Conservation (phyloP, 2,888 invertebrate species). For the Eupithecia subumbrata region DNA sequence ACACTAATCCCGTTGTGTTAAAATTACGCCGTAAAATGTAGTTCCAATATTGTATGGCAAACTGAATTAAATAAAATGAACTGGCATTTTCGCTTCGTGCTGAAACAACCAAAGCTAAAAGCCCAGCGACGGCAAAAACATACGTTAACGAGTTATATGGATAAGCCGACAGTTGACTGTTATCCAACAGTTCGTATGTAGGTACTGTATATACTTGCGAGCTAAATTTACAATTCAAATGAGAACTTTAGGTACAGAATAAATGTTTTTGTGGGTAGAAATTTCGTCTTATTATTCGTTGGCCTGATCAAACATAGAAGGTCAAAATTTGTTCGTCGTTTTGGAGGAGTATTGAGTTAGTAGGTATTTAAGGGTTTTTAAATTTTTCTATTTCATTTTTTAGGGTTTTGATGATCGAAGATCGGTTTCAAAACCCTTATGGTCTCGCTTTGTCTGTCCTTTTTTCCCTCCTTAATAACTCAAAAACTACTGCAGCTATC, state of each 20-base stretch:
- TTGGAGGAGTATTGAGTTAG: too few relatives aligned
- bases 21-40: not conserved
- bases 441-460: too few relatives aligned
- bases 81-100: slow-evolving; percentile 3
- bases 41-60: not conserved
- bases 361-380: too few relatives aligned
- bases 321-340: not conserved
- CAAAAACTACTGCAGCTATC: too few relatives aligned
- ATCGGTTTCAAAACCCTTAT: too few relatives aligned
- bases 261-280: not conserved
- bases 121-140: slow-evolving; percentile 5
- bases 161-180: slow-evolving; percentile 21
- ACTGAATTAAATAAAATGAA: slow-evolving; percentile 4
- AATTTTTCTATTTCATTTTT: too few relatives aligned
- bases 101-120: slow-evolving; percentile 12
- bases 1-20: not conserved
- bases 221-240: slow-evolving; percentile 3
- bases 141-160: slow-evolving; percentile 16
- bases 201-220: not conserved
- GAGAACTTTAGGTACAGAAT: not conserved
- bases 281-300: not conserved
- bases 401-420: too few relatives aligned
- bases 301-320: not conserved
- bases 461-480: too few relatives aligned
- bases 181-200: not conserved